These are phyloP conservation scores for Mastacembelus armatus DNA, from an alignment of 2,797 vertebrate genomes.

Conservation along the genomic window DNA sequence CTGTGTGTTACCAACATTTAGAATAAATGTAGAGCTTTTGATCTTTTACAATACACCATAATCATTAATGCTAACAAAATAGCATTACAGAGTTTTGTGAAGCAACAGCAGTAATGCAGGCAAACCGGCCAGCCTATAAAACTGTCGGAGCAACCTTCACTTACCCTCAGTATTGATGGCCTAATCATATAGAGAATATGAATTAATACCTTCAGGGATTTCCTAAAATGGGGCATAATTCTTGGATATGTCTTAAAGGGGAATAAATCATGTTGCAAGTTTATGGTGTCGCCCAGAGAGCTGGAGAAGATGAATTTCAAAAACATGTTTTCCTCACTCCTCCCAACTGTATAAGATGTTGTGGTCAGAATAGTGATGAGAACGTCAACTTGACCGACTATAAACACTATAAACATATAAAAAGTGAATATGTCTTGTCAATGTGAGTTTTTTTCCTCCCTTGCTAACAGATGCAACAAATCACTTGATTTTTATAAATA, in stretches of 20 bases:
- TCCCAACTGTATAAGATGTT: conserved; percentile 33
- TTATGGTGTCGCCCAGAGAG: conserved; percentile 57
- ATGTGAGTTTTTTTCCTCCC: background rate
- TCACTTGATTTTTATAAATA: conserved; percentile 2
- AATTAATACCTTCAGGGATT: conserved; percentile 78
- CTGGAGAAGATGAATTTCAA: conserved; percentile 65
- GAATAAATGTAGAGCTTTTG: conserved; percentile 33
- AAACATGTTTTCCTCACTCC: conserved; percentile 55
- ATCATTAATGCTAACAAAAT: conserved; percentile 44
- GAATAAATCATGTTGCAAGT: conserved; percentile 70
- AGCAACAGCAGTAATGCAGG: conserved; percentile 42
- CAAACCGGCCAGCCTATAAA: conserved; percentile 66
- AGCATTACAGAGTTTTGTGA: conserved; percentile 48
- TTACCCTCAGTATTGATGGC: conserved; percentile 80
- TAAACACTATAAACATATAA: conserved; percentile 23
- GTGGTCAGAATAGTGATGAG: conserved; percentile 57
- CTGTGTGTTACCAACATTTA: conserved; percentile 28
- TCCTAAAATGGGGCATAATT: conserved; percentile 74
- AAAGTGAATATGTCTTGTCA: background rate
- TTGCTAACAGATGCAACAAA: conserved; percentile 3
- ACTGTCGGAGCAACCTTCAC: conserved; percentile 80
- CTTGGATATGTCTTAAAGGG: conserved; percentile 69
- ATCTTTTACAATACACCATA: conserved; percentile 52
- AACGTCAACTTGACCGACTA: conserved; percentile 19
- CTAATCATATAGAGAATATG: conserved; percentile 80